Evolutionary conservation across 1,140 invertebrate species (phyloP), one percentile per base, ranked within the genome.

Genomic region (Triops cancriformis): DNA sequence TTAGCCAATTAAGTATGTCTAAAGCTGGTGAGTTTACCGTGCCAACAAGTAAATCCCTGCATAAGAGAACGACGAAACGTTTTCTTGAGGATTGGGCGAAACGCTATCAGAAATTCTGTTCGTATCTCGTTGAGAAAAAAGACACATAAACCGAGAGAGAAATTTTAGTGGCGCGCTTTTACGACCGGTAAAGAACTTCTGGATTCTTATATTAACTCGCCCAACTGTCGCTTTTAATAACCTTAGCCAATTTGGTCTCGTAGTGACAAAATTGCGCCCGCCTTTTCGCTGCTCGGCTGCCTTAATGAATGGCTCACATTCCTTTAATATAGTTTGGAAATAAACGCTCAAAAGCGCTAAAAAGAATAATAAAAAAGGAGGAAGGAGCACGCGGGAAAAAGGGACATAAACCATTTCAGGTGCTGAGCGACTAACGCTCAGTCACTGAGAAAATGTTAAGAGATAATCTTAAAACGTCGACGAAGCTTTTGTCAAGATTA

Each of bases 1-100:
- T 64, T 64, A 64, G 51, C 51, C 51, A 64, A 64, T 64, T 64
- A 64, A 64, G 18, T 64, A 12, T 64, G 51, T 64, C 51, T 64
- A 64, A 37, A 37, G 31, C 31, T 37, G 51, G 18, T 64, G 18
- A 64, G 23, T 18, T 5, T 1, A 18, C 51, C 51, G 51, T 64
- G 51, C 51, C 51, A 64, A 64, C 31, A 64, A 14, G 5, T 64
- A 64, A 64, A 18, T 64, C 23, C 18, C 18, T n/a, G 10, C 51
- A 64, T 64, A 6, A 64, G 23, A 64, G 23, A 64, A 64, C 51
- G 51, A 64, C 51, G 10, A 64, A 64, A 64, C 51, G 23, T 64
- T 64, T 64, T 64, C 7, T 37, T 37, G 2, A 23, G 51, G 14
- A 23, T 64, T 64, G 51, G 51, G 6, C 18, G 7, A 14, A 64